Base-by-base conservation (phyloP, 2,888 invertebrate genomes). In the Leptopilina drosophilae region DNA sequence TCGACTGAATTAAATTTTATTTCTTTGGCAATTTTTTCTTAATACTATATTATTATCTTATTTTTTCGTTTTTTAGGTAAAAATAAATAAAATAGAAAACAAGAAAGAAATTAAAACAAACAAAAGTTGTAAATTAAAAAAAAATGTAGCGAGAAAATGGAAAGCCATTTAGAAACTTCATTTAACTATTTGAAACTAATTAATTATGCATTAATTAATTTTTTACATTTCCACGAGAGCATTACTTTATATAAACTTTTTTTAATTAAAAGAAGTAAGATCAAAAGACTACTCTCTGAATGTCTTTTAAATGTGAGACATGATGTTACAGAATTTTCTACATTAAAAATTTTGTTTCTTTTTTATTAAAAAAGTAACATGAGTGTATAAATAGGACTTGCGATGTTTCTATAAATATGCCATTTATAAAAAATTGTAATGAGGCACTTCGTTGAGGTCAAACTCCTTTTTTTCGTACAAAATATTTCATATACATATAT, bases 11-110 rank as follows among this genome's bases (percentile, higher is more conserved):
- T 46, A 20, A 77, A 42, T 7, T 42, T 42, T 42, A 42, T 42
- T 42, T 7, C 8, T 42, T 33, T 33, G 5, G 0, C 33, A 33
- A 42, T 42, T 42, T 67, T 62, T 81, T 77, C 79, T 64, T 76
- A 81, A 79, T 79, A 77, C 20, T 33, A 33, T 33, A 33, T 33
- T 33, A 33, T 33, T 4, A 33, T 33, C 5, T 5, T 33, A 33
- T 33, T 33, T 33, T 33, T 33, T 33, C 33, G 3, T 33, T 33
- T 33, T 3, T 33, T 33, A 33, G 5, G 5, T 1, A 3, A 33
- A 33, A 33, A 62, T 59, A 7, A 59, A 59, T 59, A 76, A 9
- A 42, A 42, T 5, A 42, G 7, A 33, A 33, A 33, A 33, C 33
- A 33, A 4, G 5, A 33, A 33, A 33, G 33, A 33, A 4, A 33